Conservation (phyloP, 92 coral and sea anemone species). For the Phymanthus crucifer region DNA sequence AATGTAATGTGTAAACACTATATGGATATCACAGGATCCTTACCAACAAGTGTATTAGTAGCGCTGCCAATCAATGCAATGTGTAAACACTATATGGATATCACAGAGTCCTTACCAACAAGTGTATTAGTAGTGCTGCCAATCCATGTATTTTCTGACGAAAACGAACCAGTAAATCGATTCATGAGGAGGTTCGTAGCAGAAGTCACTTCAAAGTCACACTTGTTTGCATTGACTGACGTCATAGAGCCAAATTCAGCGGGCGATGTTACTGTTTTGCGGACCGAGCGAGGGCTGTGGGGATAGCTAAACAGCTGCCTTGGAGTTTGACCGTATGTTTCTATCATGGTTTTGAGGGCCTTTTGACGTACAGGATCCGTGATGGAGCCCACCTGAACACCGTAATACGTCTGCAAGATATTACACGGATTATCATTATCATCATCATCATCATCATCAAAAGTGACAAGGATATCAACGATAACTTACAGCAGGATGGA, state of each 20-base stretch:
- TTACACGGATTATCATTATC: neutral
- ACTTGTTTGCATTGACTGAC: conserved; percentile 31
- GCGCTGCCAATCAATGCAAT: no score
- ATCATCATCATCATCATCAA: neutral
- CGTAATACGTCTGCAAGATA: conserved; percentile 68
- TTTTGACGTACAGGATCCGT: conserved; percentile 84
- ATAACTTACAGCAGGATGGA: conserved; percentile 92
- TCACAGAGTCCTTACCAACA: conserved; percentile 42
- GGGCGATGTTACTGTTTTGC: conserved; percentile 26
- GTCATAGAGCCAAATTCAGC: conserved; percentile 31
- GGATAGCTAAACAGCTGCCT: conserved; percentile 74
- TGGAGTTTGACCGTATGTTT: conserved; percentile 97
- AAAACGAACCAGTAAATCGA: conserved; percentile 54
- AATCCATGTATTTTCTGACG: conserved; percentile 53
- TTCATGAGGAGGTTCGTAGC: conserved; percentile 30
- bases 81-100: neutral
- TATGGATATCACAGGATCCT: no score
- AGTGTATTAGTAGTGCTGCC: conserved; percentile 52
- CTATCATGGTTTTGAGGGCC: conserved; percentile 97
- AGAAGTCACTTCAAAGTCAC: conserved; percentile 54
- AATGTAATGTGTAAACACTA: no score
- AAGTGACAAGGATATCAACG: neutral
- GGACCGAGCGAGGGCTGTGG: conserved; percentile 74
- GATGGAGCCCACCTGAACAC: conserved; percentile 84
- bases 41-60: no score